Base-by-base conservation (phyloP, 2,113 vertebrate species). In the Neolamprologus caudopunctatus region DNA sequence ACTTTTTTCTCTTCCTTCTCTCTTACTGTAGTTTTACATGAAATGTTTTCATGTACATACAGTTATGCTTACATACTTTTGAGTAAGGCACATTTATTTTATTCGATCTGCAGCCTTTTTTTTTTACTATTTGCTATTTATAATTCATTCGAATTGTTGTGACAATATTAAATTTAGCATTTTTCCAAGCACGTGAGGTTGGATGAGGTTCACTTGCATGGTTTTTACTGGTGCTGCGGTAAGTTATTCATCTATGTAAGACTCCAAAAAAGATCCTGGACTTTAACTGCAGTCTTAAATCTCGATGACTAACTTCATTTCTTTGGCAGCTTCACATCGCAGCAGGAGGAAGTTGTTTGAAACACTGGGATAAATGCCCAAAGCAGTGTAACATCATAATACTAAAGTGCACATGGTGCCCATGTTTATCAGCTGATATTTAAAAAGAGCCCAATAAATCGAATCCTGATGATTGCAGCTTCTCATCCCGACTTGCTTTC, bases 141-240 rank as follows among this genome's bases (percentile, higher is more conserved):
- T 42, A 37, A 71, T 68, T 40, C 0, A 35, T 40, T 68, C 12
- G 1, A 71, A 42, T 45, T 8, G 21, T 1, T 16, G n/a, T 73
- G 21, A 73, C 24, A 16, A 78, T 50, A 51, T 78, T 7, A 50
- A 50, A 28, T 0, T 31, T 0, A 2, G 10, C 4, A 19, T 31
- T 31, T 50, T 12, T 31, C 0, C 24, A 47, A 75, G 16, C 24
- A 50, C 0, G 7, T 17, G 61, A n/a, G 31, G 31, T 66, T 78
- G 42, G 42, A 31, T 31, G 40, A 75, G 24, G 40, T 17, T 47
- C 6, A 26, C 13, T 28, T 75, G 24, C 68, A 17, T 7, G 26
- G 16, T 19, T 12, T 47, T 28, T 47, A 47, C 21, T 50, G 42
- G 0, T 45, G 10, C 42, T 6, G 73, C 17, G 1, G 10, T 21